Conservation (phyloP, 2,113 vertebrate species). For the Chaetodon trifascialis region DNA sequence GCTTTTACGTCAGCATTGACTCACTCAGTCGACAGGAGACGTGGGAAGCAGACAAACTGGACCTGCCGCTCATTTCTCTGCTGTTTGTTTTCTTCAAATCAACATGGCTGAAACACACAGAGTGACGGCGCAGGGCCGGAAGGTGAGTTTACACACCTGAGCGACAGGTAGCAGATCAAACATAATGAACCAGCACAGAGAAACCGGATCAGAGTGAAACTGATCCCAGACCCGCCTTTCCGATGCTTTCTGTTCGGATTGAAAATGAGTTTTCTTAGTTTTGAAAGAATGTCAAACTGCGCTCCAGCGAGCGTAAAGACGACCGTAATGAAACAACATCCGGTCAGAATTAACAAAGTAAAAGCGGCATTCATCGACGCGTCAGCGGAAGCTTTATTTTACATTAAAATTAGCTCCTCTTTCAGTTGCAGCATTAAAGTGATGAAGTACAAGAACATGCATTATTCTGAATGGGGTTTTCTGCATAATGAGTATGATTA, state of each 20-base stretch:
- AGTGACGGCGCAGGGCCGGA: constrained; percentile 51
- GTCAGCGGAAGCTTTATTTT: no score
- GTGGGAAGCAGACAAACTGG: constrained; percentile 45
- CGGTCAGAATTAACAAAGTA: constrained; percentile 36
- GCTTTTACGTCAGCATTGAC: constrained; percentile 24
- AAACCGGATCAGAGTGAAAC: accelerated
- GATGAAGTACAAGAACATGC: no score
- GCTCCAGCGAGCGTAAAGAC: no score
- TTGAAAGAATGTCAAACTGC: background rate
- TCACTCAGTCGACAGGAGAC: background rate
- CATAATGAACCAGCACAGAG: background rate
- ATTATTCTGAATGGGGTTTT: no score
- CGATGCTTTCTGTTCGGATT: background rate
- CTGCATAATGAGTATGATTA: no score
- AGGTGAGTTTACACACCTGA: constrained; percentile 51
- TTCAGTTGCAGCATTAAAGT: background rate
- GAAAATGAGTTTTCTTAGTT: background rate
- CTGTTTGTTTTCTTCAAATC: constrained; percentile 25
- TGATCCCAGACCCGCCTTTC: accelerated
- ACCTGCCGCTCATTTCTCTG: constrained; percentile 32
- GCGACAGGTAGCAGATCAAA: constrained; percentile 8
- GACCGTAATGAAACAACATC: constrained; percentile 1
- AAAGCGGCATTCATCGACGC: constrained; percentile 4
- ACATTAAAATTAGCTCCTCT: no score
- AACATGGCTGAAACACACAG: constrained; percentile 60